Percentiles rank a stretch among this genome's conserved stretches.
Conservation (phyloP, 2,888 invertebrate genomes). For the Schizotus pectinicornis region DNA sequence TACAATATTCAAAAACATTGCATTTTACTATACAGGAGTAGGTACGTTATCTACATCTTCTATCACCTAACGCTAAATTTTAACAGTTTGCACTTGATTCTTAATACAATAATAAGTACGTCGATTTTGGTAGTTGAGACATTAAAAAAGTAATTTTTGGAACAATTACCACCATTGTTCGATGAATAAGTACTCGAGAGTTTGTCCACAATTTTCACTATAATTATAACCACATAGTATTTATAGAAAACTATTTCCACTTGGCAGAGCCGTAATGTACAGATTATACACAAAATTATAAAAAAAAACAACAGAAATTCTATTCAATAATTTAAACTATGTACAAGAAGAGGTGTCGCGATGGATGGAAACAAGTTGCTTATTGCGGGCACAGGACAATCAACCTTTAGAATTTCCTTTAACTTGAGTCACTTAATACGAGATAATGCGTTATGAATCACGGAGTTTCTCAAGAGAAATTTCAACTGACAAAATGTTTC, state of each 20-base stretch:
- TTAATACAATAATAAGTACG: conserved; percentile 34
- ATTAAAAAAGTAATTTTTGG: conserved; percentile 19
- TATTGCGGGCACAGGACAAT: neutral
- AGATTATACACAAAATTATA: conserved; percentile 27
- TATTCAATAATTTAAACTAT: conserved; percentile 15
- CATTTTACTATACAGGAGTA: conserved; percentile 48
- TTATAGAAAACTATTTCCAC: conserved; percentile 30
- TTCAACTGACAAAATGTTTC: conserved; percentile 16
- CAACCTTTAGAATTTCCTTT: no score
- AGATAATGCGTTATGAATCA: no score
- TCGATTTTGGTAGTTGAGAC: conserved; percentile 18
- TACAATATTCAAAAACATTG: conserved; percentile 54
- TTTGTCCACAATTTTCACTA: conserved; percentile 11
- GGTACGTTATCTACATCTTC: conserved; percentile 52
- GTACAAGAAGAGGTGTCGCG: conserved; percentile 17
- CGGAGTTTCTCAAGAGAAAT: no score
- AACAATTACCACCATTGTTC: conserved; percentile 19
- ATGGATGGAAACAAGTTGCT: conserved; percentile 10
- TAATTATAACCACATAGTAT: conserved; percentile 18
- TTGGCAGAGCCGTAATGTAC: conserved; percentile 25
- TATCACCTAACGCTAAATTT: conserved; percentile 36
- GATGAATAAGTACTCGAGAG: conserved; percentile 6
- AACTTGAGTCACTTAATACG: no score
- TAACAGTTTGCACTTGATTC: conserved; percentile 41
- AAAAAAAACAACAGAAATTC: conserved; percentile 10